Conservation (phyloP, 1,140 invertebrate genomes). For the Laodelphax striatellus region DNA sequence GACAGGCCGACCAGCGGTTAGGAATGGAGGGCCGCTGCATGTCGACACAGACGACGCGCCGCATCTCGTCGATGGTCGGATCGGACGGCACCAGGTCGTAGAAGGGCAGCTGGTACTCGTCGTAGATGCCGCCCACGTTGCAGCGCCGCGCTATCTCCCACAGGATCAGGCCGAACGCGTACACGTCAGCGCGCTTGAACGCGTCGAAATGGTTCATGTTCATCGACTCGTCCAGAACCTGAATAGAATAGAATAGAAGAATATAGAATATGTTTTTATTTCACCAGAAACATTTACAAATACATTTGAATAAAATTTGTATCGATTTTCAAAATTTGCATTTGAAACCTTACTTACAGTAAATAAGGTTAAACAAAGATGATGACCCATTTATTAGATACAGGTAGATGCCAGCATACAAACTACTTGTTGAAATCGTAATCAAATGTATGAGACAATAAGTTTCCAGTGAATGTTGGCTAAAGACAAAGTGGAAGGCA, state of each 20-base stretch:
- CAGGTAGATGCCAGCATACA: too few species aligned
- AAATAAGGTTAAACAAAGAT: too few species aligned
- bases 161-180: slow-evolving; percentile 81
- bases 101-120: slow-evolving; percentile 82
- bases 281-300: too few species aligned
- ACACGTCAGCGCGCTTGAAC: slow-evolving; percentile 81
- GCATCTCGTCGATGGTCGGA: slow-evolving; percentile 90
- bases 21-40: slow-evolving; percentile 67
- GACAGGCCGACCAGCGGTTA: slow-evolving; percentile 49
- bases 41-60: slow-evolving; percentile 81
- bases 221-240: slow-evolving; percentile 45
- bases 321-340: too few species aligned
- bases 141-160: slow-evolving; percentile 81
- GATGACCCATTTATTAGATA: too few species aligned
- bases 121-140: slow-evolving; percentile 57
- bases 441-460: too few species aligned
- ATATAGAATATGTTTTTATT: too few species aligned
- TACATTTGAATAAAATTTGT: too few species aligned
- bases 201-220: slow-evolving; percentile 79
- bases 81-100: slow-evolving; percentile 76
- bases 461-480: too few species aligned
- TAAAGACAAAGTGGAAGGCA: too few species aligned
- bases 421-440: too few species aligned
- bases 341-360: too few species aligned
- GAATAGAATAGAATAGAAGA: slow-evolving; percentile 8